Conservation (phyloP, 2,888 invertebrate species). For the Octodonta nipae region DNA sequence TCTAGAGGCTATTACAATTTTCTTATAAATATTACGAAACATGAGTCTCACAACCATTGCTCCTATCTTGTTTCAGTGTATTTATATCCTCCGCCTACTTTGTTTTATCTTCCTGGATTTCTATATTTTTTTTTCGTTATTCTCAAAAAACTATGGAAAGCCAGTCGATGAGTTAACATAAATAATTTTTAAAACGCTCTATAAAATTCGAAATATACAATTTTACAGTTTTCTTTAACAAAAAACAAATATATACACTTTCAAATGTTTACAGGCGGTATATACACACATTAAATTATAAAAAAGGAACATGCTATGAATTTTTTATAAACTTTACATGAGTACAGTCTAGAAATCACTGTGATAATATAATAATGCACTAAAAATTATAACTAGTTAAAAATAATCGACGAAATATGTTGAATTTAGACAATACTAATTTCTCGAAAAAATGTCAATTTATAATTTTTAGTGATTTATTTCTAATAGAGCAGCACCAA, state of each 20-base stretch:
- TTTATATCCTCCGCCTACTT: too few species aligned
- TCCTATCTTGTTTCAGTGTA: too few species aligned
- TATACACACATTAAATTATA: constrained; percentile 15
- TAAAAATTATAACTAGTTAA: not conserved
- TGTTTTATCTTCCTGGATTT: too few species aligned
- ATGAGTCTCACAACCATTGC: too few species aligned
- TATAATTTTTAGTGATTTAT: constrained; percentile 12
- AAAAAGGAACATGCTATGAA: constrained; percentile 16
- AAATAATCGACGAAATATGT: not conserved
- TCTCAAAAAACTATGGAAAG: too few species aligned
- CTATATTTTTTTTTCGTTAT: too few species aligned
- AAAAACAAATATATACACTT: constrained; percentile 15
- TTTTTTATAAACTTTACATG: constrained; percentile 11
- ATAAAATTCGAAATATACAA: constrained; percentile 2
- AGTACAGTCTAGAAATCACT: constrained; percentile 12
- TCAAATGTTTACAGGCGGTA: constrained; percentile 14
- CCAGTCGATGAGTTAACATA: too few species aligned
- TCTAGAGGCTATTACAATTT: too few species aligned
- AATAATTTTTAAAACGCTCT: too few species aligned
- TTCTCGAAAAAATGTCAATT: constrained; percentile 1
- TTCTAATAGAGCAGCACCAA: constrained; percentile 16
- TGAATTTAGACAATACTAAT: not conserved
- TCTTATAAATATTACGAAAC: too few species aligned
- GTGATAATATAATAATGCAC: not conserved
- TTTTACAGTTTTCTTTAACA: constrained; percentile 9